Base-by-base conservation (phyloP, 2,797 vertebrate species). In the Coregonus suidteri region DNA sequence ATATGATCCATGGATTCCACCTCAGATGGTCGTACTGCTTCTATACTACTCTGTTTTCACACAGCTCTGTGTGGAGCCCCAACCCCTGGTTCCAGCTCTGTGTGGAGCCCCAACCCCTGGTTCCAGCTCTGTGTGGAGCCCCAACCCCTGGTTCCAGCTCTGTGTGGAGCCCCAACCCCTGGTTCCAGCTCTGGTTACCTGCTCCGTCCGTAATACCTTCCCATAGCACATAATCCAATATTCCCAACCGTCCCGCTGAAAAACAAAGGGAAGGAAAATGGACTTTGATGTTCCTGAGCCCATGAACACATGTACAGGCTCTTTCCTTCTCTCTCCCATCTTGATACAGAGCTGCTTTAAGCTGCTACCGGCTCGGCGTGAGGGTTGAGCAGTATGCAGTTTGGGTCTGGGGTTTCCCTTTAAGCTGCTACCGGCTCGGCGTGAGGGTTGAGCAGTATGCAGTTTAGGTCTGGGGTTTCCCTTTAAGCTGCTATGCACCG, bases 251-350 rank as follows among this genome's bases (percentile, higher is more conserved):
- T n/a, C 41, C 25, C 51, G 6, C 52, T 2, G 6, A 15, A 69
- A 82, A 53, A 51, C 78, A 80, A 81, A 84, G 80, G 78, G 73
- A n/a, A 9, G 64, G 78, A 77, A 79, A 72, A 87, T 84, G 80
- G 76, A 77, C 81, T 76, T 84, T 81, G 37, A 77, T 78, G 83
- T 85, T 41, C 79, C 52, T 76, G 74, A 64, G n/a, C 67, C 77
- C 64, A 47, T 0, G 75, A 56, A 77, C 68, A 77, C 34, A 65
- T 80, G 85, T 83, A 68, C 79, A 77, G 25, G 65, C 51, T 70
- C 72, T 41, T 6, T 41, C 37, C 37, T 37, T 1, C 37, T 41
- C 37, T 7, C 41, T 80, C 62, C 1, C 62, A 70, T 31, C 74
- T 73, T 76, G n/a, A 62, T 62, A 20, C 20, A 20, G 56, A 62